Evolutionary conservation across 2,888 invertebrate species (phyloP).

Genomic region (Ditula angustiorana): DNA sequence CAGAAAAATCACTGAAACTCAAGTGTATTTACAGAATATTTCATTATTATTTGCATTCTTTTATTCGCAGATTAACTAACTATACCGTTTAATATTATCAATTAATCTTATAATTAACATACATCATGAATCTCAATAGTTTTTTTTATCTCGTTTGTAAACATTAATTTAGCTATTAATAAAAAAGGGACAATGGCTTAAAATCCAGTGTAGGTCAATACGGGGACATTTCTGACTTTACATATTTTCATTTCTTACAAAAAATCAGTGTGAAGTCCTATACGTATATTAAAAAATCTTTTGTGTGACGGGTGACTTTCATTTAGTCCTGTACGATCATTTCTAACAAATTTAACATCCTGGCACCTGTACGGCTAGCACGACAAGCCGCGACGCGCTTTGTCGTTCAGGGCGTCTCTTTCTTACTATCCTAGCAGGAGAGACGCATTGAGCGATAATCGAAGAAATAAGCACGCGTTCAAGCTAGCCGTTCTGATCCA

Average conservation of each 20-base stretch:
- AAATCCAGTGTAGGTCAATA: neutral
- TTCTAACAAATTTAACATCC: neutral
- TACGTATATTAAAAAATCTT: neutral
- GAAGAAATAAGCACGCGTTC: no score
- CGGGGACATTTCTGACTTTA: neutral
- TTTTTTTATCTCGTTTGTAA: conserved; percentile 13
- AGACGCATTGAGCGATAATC: no score
- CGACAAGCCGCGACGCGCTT: no score
- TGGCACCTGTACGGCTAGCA: no score
- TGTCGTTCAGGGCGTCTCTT: no score
- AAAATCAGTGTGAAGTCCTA: neutral
- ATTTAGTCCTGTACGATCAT: neutral
- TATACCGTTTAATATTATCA: conserved; percentile 26
- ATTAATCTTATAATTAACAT: conserved; percentile 23
- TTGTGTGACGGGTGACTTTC: neutral
- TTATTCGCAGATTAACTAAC: conserved; percentile 32
- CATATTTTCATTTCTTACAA: no score
- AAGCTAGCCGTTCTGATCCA: no score
- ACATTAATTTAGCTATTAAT: neutral
- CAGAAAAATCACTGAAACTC: conserved; percentile 55
- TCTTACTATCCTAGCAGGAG: no score
- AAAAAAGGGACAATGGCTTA: neutral
- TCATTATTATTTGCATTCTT: conserved; percentile 23
- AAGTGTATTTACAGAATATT: conserved; percentile 69
- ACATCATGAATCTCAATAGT: conserved; percentile 6